Base-by-base conservation (phyloP, 1,140 invertebrate genomes). In the Panagrolaimus sp. region DNA sequence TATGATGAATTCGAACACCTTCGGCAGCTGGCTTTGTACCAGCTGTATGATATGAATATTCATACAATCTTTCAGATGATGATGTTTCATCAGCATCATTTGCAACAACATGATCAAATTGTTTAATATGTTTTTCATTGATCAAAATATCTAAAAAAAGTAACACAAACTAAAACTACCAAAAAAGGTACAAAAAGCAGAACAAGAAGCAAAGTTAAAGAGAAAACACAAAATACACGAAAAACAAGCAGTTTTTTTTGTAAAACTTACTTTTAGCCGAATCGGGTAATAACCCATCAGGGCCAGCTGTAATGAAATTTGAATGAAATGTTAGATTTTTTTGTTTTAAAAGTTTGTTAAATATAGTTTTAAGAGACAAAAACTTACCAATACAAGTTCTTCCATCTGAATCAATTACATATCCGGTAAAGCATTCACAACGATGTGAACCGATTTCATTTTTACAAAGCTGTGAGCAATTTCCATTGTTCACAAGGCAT, bases 401-500 rank as follows among this genome's bases (percentile, higher is more conserved):
- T 25, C 89, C 89, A 82, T 98, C 96, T 75, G 93, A 91, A 80
- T 96, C 92, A 20, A 98, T 86, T 1, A 90, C 93, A 84, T 93
- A 98, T 0, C 95, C 94, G 83, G 94, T 95, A 80, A 95, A 91
- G 80, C 95, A 98, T 51, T 90, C 89, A 81, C 95, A 98, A 83
- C 71, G 67, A 11, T 93, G 97, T 0, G 92, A 93, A 0, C 95
- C 95, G 51, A 96, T 88, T 0, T 91, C 96, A 83, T 98, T 98
- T 72, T 90, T 89, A 85, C 95, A 98, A 71, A 96, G 91, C 81
- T 98, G 95, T 82, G 96, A 92, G 84, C 95, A 98, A 0, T 92
- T 93, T 2, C 95, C 94, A 82, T 97, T 97, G 79, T 95, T 91
- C 27, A 89, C 88, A 0, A 92, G 89, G 85, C 95, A 98, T 84